Base-by-base conservation (phyloP, 1,140 invertebrate species). In the Calosoma granatense region DNA sequence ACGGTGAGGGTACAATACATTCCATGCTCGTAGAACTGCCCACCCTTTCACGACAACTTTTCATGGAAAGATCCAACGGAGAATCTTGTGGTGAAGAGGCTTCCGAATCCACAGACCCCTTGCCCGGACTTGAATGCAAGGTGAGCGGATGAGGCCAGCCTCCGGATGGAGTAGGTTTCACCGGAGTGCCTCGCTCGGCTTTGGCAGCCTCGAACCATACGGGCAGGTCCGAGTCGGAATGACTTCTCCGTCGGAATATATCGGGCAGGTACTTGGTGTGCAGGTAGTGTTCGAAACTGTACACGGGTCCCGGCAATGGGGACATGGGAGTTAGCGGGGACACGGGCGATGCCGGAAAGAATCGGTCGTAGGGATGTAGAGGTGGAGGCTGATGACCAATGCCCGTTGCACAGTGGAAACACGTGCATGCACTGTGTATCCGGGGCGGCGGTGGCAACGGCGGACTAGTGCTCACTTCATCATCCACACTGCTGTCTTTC, bases 31-130 rank as follows among this genome's bases (percentile, higher is more conserved):
- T 26, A 12, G 20, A 43, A 1, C 57, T 63, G 11, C 51, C 59
- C 1, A 61, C 56, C 23, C 55, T 59, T 22, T 65, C 65, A 26
- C 56, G 64, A 63, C 1, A 71, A 26, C 76, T 77, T 63, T 86
- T 88, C 70, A 92, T 78, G 1, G 89, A 92, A 2, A 94, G 73
- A 71, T 94, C 92, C 20, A 94, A 70, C 0, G 92, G 92, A 12
- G 81, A 88, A 55, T 94, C 91, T 69, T 94, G 90, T 0, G 84
- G 74, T 22, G 78, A 76, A 43, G 71, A 67, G 57, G 72, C 55
- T 9, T 70, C 65, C 9, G 65, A 62, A n/a, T 67, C 61, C 20
- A 68, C 55, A 2, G 66, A 69, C 1, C 65, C 61, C 17, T 67
- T 59, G 11, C 56, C 65, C 2, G 63, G 56, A 64, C 47, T 61